Percentiles rank a stretch among this genome's conserved stretches.
Conservation (phyloP, 1,140 invertebrate species). For the Rhagoletis zephyria region DNA sequence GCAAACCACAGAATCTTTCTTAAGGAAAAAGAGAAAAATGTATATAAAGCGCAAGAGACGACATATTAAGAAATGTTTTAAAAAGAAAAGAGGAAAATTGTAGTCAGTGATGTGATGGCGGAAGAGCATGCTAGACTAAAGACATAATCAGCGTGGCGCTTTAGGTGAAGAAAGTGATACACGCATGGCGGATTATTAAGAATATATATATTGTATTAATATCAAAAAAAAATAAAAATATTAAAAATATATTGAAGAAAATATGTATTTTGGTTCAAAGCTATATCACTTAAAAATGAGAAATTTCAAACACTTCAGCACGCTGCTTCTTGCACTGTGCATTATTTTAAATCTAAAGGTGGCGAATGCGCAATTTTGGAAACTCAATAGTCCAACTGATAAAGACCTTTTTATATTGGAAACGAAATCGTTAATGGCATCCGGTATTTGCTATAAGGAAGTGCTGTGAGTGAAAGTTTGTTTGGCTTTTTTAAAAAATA, state of each 20-base stretch:
- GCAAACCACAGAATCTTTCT: not conserved
- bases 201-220: not conserved
- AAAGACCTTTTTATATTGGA: constrained; percentile 57
- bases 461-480: constrained; percentile 72
- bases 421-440: constrained; percentile 56
- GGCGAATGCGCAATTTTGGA: constrained; percentile 56
- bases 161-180: not conserved
- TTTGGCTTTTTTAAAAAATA: not conserved
- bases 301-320: not conserved
- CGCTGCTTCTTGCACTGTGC: not conserved
- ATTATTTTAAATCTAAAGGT: not conserved
- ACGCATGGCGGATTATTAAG: not conserved
- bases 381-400: constrained; percentile 52
- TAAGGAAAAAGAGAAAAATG: not conserved
- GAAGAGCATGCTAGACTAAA: not conserved
- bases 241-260: not conserved
- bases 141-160: not conserved
- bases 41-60: not conserved
- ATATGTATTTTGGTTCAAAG: not conserved
- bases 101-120: too few species aligned
- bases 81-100: not conserved
- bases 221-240: not conserved
- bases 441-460: constrained; percentile 75
- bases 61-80: not conserved
- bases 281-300: not conserved